Evolutionary conservation across 2,113 vertebrate species (phyloP).

Genomic region (Plecotus auritus): DNA sequence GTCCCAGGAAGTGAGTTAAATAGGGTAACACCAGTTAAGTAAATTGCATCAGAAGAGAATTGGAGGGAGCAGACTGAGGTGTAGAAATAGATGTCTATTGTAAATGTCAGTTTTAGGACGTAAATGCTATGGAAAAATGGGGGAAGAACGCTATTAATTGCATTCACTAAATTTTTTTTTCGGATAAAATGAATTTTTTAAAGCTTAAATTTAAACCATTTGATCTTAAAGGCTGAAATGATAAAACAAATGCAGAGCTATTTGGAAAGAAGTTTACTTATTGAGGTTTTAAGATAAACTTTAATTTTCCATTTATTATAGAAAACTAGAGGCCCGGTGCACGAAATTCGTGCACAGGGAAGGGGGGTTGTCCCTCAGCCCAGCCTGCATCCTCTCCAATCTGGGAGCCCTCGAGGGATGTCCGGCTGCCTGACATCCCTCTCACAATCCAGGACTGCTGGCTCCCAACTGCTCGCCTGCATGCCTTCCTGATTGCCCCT

Average conservation of each 20-base stretch:
- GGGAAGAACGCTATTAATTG: not conserved
- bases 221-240: not conserved
- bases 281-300: not conserved
- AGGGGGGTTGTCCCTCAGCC: too few relatives aligned
- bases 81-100: not conserved
- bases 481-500: too few relatives aligned
- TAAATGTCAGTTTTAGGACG: not conserved
- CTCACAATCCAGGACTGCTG: too few relatives aligned
- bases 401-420: too few relatives aligned
- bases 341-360: too few relatives aligned
- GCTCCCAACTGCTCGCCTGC: too few relatives aligned
- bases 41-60: not conserved
- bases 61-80: not conserved
- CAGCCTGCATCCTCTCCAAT: too few relatives aligned
- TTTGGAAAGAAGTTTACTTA: not conserved
- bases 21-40: not conserved
- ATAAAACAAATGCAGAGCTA: not conserved
- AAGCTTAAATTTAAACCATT: not conserved
- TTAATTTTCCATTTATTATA: not conserved
- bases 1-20: not conserved
- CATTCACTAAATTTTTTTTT: not conserved
- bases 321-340: not conserved
- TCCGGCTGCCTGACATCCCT: too few relatives aligned
- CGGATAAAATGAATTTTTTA: not conserved
- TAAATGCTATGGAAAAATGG: not conserved